Evolutionary conservation across 1,140 invertebrate species (phyloP).

Genomic region (Brachionus asplanchnoidis): DNA sequence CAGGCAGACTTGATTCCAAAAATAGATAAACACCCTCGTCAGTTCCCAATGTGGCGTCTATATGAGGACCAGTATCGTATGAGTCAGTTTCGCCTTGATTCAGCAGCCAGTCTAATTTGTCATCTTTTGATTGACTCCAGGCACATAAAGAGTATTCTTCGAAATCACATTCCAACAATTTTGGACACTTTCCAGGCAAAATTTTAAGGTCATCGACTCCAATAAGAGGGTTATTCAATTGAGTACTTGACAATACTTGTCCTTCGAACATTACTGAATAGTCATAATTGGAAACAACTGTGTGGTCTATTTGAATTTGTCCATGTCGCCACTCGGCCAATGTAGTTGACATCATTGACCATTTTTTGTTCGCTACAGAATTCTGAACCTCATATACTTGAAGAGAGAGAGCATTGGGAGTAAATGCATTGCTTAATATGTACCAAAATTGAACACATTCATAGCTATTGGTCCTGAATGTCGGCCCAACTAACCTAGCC

Average conservation of each 20-base stretch:
- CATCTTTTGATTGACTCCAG: conserved; percentile 46
- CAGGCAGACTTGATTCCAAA: conserved; percentile 66
- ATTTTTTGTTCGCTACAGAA: not conserved
- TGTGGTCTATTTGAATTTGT: not conserved
- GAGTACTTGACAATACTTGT: conserved; percentile 41
- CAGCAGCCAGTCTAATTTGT: conserved; percentile 45
- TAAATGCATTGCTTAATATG: not conserved
- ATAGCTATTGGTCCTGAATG: not conserved
- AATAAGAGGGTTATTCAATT: conserved; percentile 38
- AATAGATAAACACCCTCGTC: conserved; percentile 70
- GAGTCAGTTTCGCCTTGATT: conserved; percentile 44
- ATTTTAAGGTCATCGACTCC: conserved; percentile 32
- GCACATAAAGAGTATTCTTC: conserved; percentile 44
- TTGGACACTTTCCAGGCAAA: not conserved
- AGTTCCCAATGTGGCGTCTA: conserved; percentile 8
- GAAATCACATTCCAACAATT: conserved; percentile 45
- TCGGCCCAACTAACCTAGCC: not conserved
- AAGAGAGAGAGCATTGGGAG: not conserved
- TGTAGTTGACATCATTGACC: not conserved
- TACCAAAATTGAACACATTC: conserved; percentile 42
- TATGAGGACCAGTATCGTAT: conserved; percentile 46
- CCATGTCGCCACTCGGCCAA: not conserved
- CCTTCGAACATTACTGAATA: conserved; percentile 29
- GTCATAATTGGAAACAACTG: not conserved
- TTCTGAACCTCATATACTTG: not conserved